Evolutionary conservation across 2,113 vertebrate genomes (phyloP).

Genomic region (Mormyrus iriodes): DNA sequence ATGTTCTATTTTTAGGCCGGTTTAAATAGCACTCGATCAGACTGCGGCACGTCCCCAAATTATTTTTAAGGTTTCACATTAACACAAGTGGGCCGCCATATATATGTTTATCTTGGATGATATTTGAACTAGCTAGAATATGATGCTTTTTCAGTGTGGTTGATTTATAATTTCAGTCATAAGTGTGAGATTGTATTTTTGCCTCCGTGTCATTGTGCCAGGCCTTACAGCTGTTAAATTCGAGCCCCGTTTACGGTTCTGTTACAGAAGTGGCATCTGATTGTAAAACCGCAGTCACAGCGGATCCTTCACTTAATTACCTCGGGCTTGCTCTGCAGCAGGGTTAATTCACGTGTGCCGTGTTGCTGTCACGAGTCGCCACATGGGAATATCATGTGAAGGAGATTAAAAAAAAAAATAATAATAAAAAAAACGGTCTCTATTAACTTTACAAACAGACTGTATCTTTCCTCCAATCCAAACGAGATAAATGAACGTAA

Average conservation of each 20-base stretch:
- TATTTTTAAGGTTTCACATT: not conserved
- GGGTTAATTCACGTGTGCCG: not conserved
- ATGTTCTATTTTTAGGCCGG: not conserved
- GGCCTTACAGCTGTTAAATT: not conserved
- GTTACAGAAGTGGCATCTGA: not conserved
- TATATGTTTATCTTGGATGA: not conserved
- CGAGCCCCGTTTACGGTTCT: not conserved
- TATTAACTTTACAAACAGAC: not conserved
- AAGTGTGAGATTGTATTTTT: not conserved
- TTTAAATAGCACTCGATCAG: constrained; percentile 9
- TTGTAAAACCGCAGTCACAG: not conserved
- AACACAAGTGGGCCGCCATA: no score
- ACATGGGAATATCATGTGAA: not conserved
- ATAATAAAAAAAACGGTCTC: not conserved
- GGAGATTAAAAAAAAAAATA: constrained; percentile 1
- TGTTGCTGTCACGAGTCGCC: not conserved
- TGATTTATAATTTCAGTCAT: not conserved
- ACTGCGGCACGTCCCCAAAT: not conserved
- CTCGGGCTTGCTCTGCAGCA: not conserved
- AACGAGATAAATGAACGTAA: not conserved
- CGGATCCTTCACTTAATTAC: not conserved
- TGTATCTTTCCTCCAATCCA: not conserved
- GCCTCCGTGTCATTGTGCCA: not conserved
- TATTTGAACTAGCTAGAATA: not conserved
- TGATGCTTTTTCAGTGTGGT: not conserved